Evolutionary conservation across 2,797 vertebrate genomes (phyloP).

Genomic region (Bradypodion pumilum): DNA sequence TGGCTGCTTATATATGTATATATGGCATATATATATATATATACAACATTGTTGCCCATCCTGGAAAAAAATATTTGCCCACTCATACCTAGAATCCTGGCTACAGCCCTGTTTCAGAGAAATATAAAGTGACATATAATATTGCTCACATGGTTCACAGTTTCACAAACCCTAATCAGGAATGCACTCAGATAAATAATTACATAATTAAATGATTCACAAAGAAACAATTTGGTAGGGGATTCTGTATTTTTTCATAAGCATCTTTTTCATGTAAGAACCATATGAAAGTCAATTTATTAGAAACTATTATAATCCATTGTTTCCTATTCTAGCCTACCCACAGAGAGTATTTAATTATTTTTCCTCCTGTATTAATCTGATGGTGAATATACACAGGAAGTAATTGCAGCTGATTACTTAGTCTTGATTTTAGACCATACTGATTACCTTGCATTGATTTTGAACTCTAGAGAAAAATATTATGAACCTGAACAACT

Average conservation of each 20-base stretch:
- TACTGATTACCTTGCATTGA: slow-evolving; percentile 17
- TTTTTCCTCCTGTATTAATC: slow-evolving; percentile 2
- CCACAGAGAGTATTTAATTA: slow-evolving; percentile 5
- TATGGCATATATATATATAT: too few relatives aligned
- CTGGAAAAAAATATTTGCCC: too few relatives aligned
- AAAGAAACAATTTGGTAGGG: slow-evolving; percentile 6
- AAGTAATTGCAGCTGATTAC: slow-evolving; percentile 13
- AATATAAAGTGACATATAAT: not conserved
- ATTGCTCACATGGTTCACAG: not conserved
- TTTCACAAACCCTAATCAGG: not conserved
- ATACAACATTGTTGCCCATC: too few relatives aligned
- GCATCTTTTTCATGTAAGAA: slow-evolving; percentile 29
- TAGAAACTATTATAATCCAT: slow-evolving; percentile 23
- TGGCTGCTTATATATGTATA: too few relatives aligned
- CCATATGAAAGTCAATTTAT: slow-evolving; percentile 14
- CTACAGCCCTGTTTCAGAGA: too few relatives aligned
- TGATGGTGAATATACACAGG: not conserved
- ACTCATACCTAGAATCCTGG: too few relatives aligned
- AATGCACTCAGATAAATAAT: too few relatives aligned
- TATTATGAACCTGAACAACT: not conserved
- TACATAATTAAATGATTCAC: not conserved
- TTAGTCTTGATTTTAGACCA: slow-evolving; percentile 20
- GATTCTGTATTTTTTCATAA: slow-evolving; percentile 30
- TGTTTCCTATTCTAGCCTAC: slow-evolving; percentile 29
- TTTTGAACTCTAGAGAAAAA: not conserved